Evolutionary conservation across 2,888 invertebrate genomes (phyloP), one percentile per base, ranked within the genome.

Genomic region (Ischnura elegans): DNA sequence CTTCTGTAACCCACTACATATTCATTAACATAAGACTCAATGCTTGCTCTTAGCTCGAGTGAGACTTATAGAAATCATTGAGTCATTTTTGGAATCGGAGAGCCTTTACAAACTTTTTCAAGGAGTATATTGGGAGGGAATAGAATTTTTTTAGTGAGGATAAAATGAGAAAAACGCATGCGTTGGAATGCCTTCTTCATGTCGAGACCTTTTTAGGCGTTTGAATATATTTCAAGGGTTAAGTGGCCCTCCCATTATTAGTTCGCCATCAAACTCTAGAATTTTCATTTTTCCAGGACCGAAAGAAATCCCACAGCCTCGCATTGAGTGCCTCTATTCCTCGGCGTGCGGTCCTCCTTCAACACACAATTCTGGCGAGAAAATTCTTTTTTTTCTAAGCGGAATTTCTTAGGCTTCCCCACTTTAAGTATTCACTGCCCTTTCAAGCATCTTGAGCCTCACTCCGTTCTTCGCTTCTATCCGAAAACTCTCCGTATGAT

Each of bases 191-290:
- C 66, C 29, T 76, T 76, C 29, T 76, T 76, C 66, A 76, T 29
- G 16, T 76, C n/a, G 61, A 61, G 25, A n/a, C 61, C 61, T 61
- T 61, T 61, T 61, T 36, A 76, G 10, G 66, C 10, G 36, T 76
- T 76, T 29, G 13, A 76, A 76, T 29, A 76, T 36, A 76, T 76
- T 76, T 76, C 66, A 76, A 76, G 36, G n/a, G 66, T 76, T 76
- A 76, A 76, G 29, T 76, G 66, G 66, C 29, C 13, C 29, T 76
- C 66, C 66, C 66, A 76, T 76, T 76, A 76, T 76, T 76, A 76
- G 66, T 36, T 36, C 29, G 66, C 36, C 66, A 76, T 76, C 29
- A 76, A 76, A 76, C 66, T 76, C 66, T 8, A 2, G 29, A 36
- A 10, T 76, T 76, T 29, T 76, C 10, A 29, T 29, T 66, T 66